phyloP scores from a whole-genome alignment of 2,797 vertebrate genomes.

The Enteromius argenteus region DNA sequence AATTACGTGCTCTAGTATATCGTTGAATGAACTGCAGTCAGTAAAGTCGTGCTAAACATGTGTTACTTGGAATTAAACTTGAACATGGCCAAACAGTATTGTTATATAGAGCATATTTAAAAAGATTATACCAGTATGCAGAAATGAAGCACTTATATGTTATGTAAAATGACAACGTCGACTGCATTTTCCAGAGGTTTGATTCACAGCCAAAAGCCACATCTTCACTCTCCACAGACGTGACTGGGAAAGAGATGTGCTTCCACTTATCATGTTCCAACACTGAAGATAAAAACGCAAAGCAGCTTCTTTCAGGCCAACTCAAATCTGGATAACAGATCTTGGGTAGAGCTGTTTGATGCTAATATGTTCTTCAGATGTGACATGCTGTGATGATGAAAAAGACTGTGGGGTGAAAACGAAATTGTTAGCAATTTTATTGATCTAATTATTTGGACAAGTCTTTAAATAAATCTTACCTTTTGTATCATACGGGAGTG shows the following conservation, averaged over 20 bases:
- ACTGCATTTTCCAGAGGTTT: neutral
- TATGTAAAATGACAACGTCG: neutral
- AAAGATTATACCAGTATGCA: neutral
- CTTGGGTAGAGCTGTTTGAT: constrained; percentile 17
- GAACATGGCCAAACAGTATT: neutral
- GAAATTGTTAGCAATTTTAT: neutral
- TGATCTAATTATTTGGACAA: neutral
- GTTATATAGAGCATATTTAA: neutral
- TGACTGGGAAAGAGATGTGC: neutral
- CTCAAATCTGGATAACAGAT: constrained; percentile 20
- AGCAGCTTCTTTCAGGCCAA: neutral
- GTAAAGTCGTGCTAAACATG: neutral
- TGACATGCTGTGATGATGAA: neutral
- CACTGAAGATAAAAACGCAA: neutral
- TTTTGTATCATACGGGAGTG: neutral
- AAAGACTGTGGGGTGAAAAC: neutral
- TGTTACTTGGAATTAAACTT: neutral
- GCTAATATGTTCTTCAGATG: constrained; percentile 23
- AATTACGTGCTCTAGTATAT: neutral
- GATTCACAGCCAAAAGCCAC: constrained; percentile 13
- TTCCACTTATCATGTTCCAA: constrained; percentile 13
- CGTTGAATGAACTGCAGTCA: neutral
- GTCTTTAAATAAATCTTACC: neutral
- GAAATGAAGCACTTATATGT: neutral
- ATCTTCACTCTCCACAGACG: neutral